Conservation (phyloP, 2,888 invertebrate genomes). For the Palloptera scutellata region DNA sequence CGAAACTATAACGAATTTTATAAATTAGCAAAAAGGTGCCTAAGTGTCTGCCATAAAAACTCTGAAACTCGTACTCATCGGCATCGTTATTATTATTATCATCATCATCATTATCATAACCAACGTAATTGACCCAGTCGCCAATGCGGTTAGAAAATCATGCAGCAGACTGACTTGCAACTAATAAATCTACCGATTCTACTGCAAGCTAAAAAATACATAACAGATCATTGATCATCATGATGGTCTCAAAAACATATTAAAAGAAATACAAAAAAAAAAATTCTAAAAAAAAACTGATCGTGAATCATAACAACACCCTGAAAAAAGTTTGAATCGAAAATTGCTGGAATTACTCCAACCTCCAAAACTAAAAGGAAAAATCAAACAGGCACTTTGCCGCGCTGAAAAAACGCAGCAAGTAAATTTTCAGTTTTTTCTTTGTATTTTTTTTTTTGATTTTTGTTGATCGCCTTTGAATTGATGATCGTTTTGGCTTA, state of each 20-base stretch:
- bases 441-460: conserved; percentile 18
- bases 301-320: conserved; percentile 42
- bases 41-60: conserved; percentile 56
- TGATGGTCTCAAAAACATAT: conserved; percentile 38
- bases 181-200: no score
- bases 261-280: conserved; percentile 17
- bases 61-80: conserved; percentile 36
- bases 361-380: neutral
- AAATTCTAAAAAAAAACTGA: conserved; percentile 39
- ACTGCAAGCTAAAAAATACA: conserved; percentile 46
- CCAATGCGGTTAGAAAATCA: no score
- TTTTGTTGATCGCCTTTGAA: conserved; percentile 21
- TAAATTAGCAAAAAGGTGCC: conserved; percentile 51
- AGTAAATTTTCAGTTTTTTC: conserved; percentile 19
- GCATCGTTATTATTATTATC: conserved; percentile 20
- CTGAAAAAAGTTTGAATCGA: conserved; percentile 23
- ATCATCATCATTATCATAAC: conserved; percentile 38
- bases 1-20: no score
- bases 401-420: neutral
- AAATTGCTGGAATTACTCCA: conserved; percentile 55
- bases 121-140: no score
- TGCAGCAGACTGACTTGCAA: no score
- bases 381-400: neutral
- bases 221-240: conserved; percentile 59
- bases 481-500: conserved; percentile 23